Conservation (phyloP, 2,797 vertebrate species). For the Carapus acus region DNA sequence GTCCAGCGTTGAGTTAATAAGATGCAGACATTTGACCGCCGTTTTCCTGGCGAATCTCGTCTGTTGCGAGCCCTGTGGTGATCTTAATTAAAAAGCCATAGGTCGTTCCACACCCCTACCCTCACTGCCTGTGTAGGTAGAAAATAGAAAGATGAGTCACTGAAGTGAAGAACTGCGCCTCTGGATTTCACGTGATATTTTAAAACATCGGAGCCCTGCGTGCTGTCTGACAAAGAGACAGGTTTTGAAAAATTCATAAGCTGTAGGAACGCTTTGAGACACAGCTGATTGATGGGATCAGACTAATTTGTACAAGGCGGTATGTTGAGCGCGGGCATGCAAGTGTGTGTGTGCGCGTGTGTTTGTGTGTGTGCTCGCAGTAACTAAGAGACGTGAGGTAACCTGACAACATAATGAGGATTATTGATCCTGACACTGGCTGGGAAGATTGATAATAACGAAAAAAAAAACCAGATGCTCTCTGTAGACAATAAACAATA, state of each 20-base stretch:
- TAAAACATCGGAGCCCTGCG: slow-evolving; percentile 1
- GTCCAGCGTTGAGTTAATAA: no score
- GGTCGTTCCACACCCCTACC: no score
- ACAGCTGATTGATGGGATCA: slow-evolving; percentile 1
- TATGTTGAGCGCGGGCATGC: neutral
- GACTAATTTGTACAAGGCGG: slow-evolving; percentile 8
- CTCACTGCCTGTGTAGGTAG: no score
- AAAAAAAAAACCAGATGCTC: neutral
- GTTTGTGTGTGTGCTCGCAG: neutral
- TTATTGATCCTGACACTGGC: neutral
- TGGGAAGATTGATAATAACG: neutral
- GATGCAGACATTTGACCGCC: no score
- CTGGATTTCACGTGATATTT: neutral
- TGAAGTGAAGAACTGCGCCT: neutral
- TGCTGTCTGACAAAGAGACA: neutral
- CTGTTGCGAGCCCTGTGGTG: no score
- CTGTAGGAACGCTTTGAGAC: neutral
- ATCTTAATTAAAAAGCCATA: no score
- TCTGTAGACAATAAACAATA: neutral
- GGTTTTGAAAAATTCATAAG: slow-evolving; percentile 20
- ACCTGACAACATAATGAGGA: neutral
- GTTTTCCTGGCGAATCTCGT: no score
- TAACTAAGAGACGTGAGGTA: neutral
- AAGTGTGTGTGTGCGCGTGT: slow-evolving; percentile 1
- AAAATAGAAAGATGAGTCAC: slow-evolving; percentile 9